Base-by-base conservation (phyloP, 2,797 vertebrate species). In the Chaenodraco wilsoni region DNA sequence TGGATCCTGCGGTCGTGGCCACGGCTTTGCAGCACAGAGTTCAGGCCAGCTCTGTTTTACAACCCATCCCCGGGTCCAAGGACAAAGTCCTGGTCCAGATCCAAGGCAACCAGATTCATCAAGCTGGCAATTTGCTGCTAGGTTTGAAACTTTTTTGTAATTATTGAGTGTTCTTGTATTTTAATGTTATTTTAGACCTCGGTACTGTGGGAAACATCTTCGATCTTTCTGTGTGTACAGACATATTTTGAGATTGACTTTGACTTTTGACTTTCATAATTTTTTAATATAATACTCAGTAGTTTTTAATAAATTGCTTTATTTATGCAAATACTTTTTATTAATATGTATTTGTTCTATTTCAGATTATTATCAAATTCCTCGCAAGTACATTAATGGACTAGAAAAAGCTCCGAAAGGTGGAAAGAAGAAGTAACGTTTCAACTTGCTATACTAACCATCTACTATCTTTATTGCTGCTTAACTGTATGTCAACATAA, bases 81-180 rank as follows among this genome's bases (percentile, higher is more conserved):
- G 97, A 98, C 80, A 92, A 93, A 84, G 92, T 96, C 41, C 92
- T 96, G 84, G 97, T 99, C 67, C 98, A 99, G 89, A 95, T 98
- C 87, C 98, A 99, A 87, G 98, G 98, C 65, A 99, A 97, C 91
- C 98, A 99, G 91, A 89, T 97, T 80, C 93, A 96, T 67, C 96
- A 98, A 61, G 92, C 95, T 3, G 93, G 96, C 88, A 95, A 89
- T 90, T 88, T 99, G 69, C 88, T 99, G 60, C 86, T 97, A 3
- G 97, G 98, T 99, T 72, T 66, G 79, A 9, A 81, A 12, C 43
- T 1, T 37, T 27, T 23, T 43, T 44, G 23, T 23, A 37, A 58
- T 23, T 17, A 2, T 60, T 23, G 0, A 48, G 12, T 16, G 27
- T 27, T 27, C 27, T 27, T 27, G 27, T 27, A 27, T 27, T 27